Base-by-base conservation (phyloP, 2,113 vertebrate genomes). In the Barnardius zonarius region DNA sequence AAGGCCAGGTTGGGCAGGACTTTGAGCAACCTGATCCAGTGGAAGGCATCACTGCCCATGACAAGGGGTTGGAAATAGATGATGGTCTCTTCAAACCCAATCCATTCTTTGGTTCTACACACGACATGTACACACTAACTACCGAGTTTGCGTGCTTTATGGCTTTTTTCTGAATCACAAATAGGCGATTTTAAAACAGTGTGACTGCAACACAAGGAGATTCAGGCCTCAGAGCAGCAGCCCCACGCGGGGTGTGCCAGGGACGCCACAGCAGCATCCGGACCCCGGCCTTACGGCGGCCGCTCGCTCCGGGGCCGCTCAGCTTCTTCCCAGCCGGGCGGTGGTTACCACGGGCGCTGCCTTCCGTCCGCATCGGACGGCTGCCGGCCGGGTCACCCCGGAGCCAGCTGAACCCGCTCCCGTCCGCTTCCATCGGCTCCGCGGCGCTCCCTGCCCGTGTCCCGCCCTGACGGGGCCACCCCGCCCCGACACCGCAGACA, bases 401-500 rank as follows among this genome's bases (percentile, higher is more conserved):
- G 69, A 4, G 1, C 5, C 0, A 5, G 2, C 41, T 2, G 3
- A n/a, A 5, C 35, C 12, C 30, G 10, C 57, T 3, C 11, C 6
- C 7, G 7, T 8, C 6, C 24, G 20, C 25, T 24, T 4, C 19
- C 37, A 13, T 18, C 33, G 1, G 6, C 5, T 2, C 19, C 10
- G 16, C 43, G 2, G 9, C 19, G 0, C 17, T 4, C 4, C 2
- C 61, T 2, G 2, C 23, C 23, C 3, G 3, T 22, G 5, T 0
- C 6, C 41, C 22, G 11, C 44, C 2, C 22, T 5, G 28, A 5
- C 17, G 8, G 24, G 3, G 1, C 25, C 46, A 1, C 12, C 3
- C 19, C 5, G 6, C 4, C 13, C 41, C 17, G 4, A 7, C 7
- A 9, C 2, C 17, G 4, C 8, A 24, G 11, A 5, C 14, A 11